Evolutionary conservation across 2,888 invertebrate genomes (phyloP).

Genomic region (Andricus quercusramuli): DNA sequence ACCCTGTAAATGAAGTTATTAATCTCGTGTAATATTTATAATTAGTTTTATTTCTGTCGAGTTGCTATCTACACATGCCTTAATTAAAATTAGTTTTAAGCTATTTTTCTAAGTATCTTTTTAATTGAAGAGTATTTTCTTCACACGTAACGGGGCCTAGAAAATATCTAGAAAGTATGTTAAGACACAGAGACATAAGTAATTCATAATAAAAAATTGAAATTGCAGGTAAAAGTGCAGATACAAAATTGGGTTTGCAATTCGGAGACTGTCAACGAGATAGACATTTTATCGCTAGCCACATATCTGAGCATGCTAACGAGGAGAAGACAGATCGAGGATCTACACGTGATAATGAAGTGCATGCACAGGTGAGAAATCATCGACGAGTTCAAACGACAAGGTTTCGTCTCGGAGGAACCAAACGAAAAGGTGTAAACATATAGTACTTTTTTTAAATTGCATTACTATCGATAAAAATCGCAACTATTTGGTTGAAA

Average conservation of each 20-base stretch:
- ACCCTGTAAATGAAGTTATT: slow-evolving; percentile 3
- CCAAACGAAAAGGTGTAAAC: no score
- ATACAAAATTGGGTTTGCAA: slow-evolving; percentile 73
- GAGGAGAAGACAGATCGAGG: slow-evolving; percentile 71
- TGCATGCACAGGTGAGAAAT: slow-evolving; percentile 72
- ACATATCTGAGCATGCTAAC: slow-evolving; percentile 76
- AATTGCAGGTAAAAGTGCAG: slow-evolving; percentile 71
- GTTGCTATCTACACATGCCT: slow-evolving; percentile 37
- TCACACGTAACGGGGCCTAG: slow-evolving; percentile 21
- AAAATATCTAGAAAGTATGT: slow-evolving; percentile 1
- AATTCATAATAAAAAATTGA: neutral
- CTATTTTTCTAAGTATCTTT: neutral
- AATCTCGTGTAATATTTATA: slow-evolving; percentile 24
- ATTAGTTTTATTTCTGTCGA: slow-evolving; percentile 18
- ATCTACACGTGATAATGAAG: slow-evolving; percentile 73
- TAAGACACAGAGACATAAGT: slow-evolving; percentile 48
- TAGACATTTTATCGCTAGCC: slow-evolving; percentile 73
- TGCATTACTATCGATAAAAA: no score
- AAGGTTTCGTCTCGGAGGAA: no score
- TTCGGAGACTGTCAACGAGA: slow-evolving; percentile 70
- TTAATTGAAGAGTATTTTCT: slow-evolving; percentile 33
- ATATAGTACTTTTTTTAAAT: no score
- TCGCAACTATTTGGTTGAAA: no score
- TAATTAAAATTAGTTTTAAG: slow-evolving; percentile 23
- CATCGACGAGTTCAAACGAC: no score